These are phyloP conservation scores for Pangasius mekongensis DNA, from an alignment of 2,797 vertebrate genomes.

Conservation along the genomic window DNA sequence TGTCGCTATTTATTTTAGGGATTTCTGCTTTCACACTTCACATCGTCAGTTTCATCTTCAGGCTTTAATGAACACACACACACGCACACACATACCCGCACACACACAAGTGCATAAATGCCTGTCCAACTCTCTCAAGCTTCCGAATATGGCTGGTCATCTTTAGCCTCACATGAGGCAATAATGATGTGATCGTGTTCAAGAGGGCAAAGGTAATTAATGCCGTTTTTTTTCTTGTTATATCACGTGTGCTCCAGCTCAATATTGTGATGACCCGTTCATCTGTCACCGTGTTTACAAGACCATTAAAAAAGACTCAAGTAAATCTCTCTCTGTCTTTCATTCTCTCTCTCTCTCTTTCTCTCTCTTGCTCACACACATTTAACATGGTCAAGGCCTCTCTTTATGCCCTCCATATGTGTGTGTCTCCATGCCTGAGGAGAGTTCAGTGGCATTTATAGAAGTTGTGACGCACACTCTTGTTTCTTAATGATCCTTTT, in stretches of 20 bases:
- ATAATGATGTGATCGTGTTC: conserved; percentile 37
- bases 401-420: conserved; percentile 33
- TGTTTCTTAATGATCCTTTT: conserved; percentile 52
- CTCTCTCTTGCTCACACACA: conserved; percentile 7
- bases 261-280: conserved; percentile 45
- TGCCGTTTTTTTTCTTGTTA: conserved; percentile 3
- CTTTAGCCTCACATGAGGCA: conserved; percentile 6
- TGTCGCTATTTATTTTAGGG: background rate
- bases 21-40: conserved; percentile 9
- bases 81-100: background rate
- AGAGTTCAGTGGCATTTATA: conserved; percentile 43
- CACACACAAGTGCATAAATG: background rate
- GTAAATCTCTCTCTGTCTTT: conserved; percentile 2
- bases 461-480: conserved; percentile 32
- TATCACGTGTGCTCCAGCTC: conserved; percentile 16
- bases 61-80: background rate
- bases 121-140: background rate
- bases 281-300: conserved; percentile 51
- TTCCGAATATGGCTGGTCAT: conserved; percentile 16
- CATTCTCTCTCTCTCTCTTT: background rate
- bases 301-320: conserved; percentile 37
- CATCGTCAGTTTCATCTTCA: background rate
- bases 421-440: conserved; percentile 29
- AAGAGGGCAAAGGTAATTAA: conserved; percentile 22
- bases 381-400: conserved; percentile 36